Base-by-base conservation (phyloP, 2,888 invertebrate genomes). In the Philonicus albiceps region DNA sequence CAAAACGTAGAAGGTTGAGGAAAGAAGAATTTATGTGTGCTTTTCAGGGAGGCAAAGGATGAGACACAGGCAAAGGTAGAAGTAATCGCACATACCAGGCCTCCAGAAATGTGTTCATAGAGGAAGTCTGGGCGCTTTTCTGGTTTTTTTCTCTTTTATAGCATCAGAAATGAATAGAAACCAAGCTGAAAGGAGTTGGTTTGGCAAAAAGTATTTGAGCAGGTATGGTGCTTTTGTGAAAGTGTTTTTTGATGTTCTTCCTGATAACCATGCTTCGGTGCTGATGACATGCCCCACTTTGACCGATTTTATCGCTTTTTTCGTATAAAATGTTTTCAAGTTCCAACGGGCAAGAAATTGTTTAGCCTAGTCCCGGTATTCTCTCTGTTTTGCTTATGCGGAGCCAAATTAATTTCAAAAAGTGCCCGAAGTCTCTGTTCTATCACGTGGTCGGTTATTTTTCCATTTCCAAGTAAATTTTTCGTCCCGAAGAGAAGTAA, bases 231-330 rank as follows among this genome's bases (percentile, higher is more conserved):
- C 73, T 85, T 85, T 76, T 72, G 80, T 80, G 64, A 87, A 87
- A 87, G 87, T 87, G 87, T 87, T 87, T 87, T 87, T 81, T 76
- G 87, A 86, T 85, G 86, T 87, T 87, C 75, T 75, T 55, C 22
- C 74, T 40, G 87, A 87, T 87, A 87, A 78, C 78, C 85, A 74
- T 73, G 73, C 78, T 83, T 86, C 30, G 16, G 75, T 76, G 43
- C 80, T 80, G 80, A 49, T 80, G 80, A 80, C 53, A 55, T 53
- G 53, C 80, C 30, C 49, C 30, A 27, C 64, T 64, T 22, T 22
- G 78, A 27, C 7, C 53, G 30, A 30, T 80, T 80, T 37, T 80
- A 27, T 49, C 80, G 80, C 43, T 80, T 76, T 80, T 53, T 80
- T 64, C 22, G 80, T 49, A 80, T 30, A 80, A 53, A 80, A 78